These are phyloP conservation scores for Sialis fuliginosa DNA, from an alignment of 2,888 invertebrate species.

Conservation along the genomic window DNA sequence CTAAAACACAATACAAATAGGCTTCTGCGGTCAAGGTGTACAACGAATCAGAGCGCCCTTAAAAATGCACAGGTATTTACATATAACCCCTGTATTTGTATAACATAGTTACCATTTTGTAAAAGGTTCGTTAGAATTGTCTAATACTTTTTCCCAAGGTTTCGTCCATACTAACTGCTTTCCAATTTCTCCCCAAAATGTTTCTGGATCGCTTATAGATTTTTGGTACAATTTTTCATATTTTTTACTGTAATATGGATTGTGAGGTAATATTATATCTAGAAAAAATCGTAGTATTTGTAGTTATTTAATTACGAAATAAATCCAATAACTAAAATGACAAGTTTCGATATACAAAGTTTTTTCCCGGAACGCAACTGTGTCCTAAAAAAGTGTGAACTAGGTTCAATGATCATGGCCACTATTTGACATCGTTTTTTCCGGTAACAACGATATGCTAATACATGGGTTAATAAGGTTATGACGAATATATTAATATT, in stretches of 20 bases:
- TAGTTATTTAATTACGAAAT: background rate
- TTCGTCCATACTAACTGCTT: slow-evolving; percentile 58
- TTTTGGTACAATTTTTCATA: slow-evolving; percentile 46
- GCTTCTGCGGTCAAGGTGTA: background rate
- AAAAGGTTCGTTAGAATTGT: slow-evolving; percentile 68
- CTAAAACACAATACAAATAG: slow-evolving; percentile 24
- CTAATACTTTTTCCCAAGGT: slow-evolving; percentile 69
- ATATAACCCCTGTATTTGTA: background rate
- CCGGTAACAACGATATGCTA: too few species aligned
- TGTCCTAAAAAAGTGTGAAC: too few species aligned
- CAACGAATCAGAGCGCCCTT: background rate
- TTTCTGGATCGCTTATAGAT: slow-evolving; percentile 60
- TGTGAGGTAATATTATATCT: slow-evolving; percentile 15
- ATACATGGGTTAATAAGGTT: too few species aligned
- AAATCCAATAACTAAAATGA: background rate
- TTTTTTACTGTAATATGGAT: slow-evolving; percentile 25
- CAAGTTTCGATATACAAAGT: too few species aligned
- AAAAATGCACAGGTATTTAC: background rate
- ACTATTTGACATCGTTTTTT: too few species aligned
- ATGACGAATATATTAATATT: too few species aligned
- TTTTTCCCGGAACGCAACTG: too few species aligned
- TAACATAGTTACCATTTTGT: slow-evolving; percentile 59
- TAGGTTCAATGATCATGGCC: too few species aligned
- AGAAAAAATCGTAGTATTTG: background rate
- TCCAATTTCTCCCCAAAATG: slow-evolving; percentile 76